Conservation (phyloP, 2,888 invertebrate genomes). For the Dilophus febrilis region DNA sequence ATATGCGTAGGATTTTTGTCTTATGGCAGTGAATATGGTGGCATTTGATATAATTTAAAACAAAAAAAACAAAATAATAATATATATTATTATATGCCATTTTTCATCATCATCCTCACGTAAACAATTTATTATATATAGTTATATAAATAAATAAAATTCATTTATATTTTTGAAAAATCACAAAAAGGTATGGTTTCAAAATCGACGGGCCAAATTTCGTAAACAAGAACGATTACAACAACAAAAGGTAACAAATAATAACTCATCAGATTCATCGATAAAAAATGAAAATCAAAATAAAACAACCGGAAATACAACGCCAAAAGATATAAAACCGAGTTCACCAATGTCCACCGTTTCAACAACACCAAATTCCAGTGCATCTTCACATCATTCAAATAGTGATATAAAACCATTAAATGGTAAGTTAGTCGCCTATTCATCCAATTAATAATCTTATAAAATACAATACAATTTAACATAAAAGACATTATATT, state of each 20-base stretch:
- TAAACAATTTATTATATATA: too few relatives aligned
- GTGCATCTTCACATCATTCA: conserved; percentile 15
- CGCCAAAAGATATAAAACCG: conserved; percentile 13
- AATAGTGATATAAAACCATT: conserved; percentile 13
- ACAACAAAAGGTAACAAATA: conserved; percentile 13
- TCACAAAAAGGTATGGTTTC: conserved; percentile 29
- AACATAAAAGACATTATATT: too few relatives aligned
- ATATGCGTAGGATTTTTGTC: too few relatives aligned
- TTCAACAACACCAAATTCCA: conserved; percentile 15
- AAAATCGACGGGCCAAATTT: conserved; percentile 25
- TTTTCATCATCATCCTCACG: too few relatives aligned
- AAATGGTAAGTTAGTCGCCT: conserved; percentile 11
- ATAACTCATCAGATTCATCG: conserved; percentile 8
- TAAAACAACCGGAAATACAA: conserved; percentile 9
- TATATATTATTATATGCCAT: too few relatives aligned
- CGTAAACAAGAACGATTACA: conserved; percentile 11
- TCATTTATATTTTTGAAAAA: conserved; percentile 6
- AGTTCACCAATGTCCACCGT: conserved; percentile 14
- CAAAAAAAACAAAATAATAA: too few relatives aligned
- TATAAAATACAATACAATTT: too few relatives aligned
- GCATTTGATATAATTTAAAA: too few relatives aligned
- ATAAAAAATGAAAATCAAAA: conserved; percentile 11
- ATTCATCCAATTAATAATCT: too few relatives aligned
- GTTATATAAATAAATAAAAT: background rate
- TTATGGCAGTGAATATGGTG: too few relatives aligned